Conservation (phyloP, 2,888 invertebrate genomes). For the Rhimphoctona megacephalus region DNA sequence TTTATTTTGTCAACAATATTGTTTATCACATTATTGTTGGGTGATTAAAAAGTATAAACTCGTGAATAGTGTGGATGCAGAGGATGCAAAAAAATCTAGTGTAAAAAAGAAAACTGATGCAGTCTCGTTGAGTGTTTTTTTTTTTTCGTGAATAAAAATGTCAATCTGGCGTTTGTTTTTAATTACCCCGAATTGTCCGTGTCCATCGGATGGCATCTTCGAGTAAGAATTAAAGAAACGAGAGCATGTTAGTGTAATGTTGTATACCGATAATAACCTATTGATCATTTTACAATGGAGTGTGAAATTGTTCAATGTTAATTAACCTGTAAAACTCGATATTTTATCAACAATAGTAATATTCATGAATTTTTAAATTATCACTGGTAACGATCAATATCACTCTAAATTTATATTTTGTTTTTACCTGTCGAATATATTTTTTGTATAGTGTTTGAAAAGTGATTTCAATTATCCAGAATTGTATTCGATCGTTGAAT, state of each 20-base stretch:
- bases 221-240: conserved; percentile 69
- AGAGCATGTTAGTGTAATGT: conserved; percentile 44
- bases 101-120: conserved; percentile 47
- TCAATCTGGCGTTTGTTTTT: conserved; percentile 69
- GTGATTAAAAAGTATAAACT: conserved; percentile 17
- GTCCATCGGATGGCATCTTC: conserved; percentile 76
- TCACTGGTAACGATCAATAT: not conserved
- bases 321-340: not conserved
- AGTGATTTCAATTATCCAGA: not conserved
- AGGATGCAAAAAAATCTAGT: conserved; percentile 47
- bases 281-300: not conserved
- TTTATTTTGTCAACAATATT: not conserved
- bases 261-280: not conserved
- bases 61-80: conserved; percentile 47
- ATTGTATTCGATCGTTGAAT: not conserved
- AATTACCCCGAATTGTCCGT: conserved; percentile 79
- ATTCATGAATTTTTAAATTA: not conserved
- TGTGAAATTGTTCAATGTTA: not conserved
- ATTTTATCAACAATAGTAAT: not conserved
- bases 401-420: not conserved
- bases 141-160: conserved; percentile 42
- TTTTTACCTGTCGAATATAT: not conserved
- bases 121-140: conserved; percentile 21
- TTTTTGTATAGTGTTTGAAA: not conserved
- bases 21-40: not conserved